Conservation (phyloP, 2,888 invertebrate species). For the Thereva nobilitata region DNA sequence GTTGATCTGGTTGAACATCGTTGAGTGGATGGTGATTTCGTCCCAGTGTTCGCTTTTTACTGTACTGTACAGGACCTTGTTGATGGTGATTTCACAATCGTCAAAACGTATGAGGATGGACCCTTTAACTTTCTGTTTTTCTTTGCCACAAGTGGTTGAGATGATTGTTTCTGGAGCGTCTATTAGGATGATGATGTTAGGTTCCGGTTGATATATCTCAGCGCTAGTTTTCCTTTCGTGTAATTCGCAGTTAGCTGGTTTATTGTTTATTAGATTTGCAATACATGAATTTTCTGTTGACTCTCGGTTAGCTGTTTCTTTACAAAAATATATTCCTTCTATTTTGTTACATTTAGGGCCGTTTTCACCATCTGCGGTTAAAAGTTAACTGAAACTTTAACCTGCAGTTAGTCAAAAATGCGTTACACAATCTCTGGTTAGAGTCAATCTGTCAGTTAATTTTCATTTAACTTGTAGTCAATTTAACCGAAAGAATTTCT, state of each 20-base stretch:
- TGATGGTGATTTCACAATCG: constrained; percentile 5
- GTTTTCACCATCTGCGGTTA: too few species aligned
- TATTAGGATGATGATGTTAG: constrained; percentile 22
- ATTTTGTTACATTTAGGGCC: constrained; percentile 31
- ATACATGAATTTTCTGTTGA: constrained; percentile 13
- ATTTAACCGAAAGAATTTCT: too few species aligned
- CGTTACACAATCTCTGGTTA: too few species aligned
- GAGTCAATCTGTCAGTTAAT: too few species aligned
- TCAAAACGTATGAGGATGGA: background rate
- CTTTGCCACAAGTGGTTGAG: constrained; percentile 10
- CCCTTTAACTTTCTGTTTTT: background rate
- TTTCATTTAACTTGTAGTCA: too few species aligned
- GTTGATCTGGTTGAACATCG: background rate
- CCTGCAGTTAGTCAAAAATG: too few species aligned
- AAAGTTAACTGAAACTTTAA: too few species aligned
- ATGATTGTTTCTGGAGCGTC: constrained; percentile 11
- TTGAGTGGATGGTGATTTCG: background rate
- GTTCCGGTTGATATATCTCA: constrained; percentile 24
- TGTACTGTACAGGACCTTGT: background rate
- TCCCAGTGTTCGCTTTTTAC: background rate
- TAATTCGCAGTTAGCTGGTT: constrained; percentile 17
- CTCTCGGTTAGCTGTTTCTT: constrained; percentile 26
- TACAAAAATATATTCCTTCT: constrained; percentile 30
- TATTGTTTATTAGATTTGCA: constrained; percentile 8
- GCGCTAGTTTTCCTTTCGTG: background rate